Evolutionary conservation across 2,113 vertebrate genomes (phyloP), one percentile per base, ranked within the genome.

Genomic region (Paradisaea rubra): DNA sequence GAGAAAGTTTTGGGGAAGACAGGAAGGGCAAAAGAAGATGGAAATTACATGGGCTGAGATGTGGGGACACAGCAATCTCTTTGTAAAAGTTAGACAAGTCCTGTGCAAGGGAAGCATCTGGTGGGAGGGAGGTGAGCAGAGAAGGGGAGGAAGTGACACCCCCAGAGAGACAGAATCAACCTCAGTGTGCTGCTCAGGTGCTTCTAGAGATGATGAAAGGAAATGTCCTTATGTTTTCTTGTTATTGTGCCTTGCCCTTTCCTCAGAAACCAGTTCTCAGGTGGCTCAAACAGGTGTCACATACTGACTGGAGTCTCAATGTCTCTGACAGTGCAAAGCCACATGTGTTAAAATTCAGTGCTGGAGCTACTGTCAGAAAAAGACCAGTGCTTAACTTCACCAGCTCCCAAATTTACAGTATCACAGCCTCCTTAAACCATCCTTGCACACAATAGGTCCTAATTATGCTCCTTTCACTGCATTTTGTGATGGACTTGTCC

Each of bases 161-260:
- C 23, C 10, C 44, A 35, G 7, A 0, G 3, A 61, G 50, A 76
- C 11, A 68, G 14, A 28, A 27, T 30, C 31, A 44, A 31, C 10
- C 3, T 33, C n/a, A 60, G 9, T 0, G 0, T 1, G 0, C 7
- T 1, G 2, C 68, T 19, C 22, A 24, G 18, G 1, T 61, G 22
- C 8, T 69, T 28, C 50, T 71, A 20, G 28, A 52, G 25, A 14
- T 25, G 12, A 56, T 61, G 17, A 19, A 52, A 72, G 23, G 35
- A 81, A 77, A 69, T 0, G 1, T 44, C 47, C 39, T 50, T 35
- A 31, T 39, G 18, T 71, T 69, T 95, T 56, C n/a, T 71, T 79
- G 31, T 41, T 31, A 30, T 5, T 68, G 20, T 80, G 28, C 28
- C 13, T 17, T 61, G 35, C 45, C 60, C 53, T 37, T 90, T 64